Evolutionary conservation across 2,797 vertebrate species (phyloP).

Genomic region (Potorous gilbertii): DNA sequence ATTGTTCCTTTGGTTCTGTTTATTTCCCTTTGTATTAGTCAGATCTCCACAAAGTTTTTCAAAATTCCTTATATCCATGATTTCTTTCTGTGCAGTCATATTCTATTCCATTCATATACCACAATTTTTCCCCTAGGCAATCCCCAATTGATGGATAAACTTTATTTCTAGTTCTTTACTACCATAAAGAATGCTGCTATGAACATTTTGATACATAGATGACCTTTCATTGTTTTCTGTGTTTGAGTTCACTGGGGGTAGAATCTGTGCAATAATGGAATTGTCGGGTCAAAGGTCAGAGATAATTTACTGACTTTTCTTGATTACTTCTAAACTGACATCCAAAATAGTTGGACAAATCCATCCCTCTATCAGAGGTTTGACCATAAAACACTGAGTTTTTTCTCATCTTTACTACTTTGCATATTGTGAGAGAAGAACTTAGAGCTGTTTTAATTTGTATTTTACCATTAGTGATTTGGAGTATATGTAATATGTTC

Average conservation of each 20-base stretch:
- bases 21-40: background rate
- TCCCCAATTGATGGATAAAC: background rate
- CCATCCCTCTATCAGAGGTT: background rate
- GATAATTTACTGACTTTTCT: too few species aligned
- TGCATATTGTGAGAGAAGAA: background rate
- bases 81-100: background rate
- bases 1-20: background rate
- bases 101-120: background rate
- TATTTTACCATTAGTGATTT: background rate
- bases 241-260: too few species aligned
- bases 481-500: background rate
- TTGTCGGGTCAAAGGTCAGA: too few species aligned
- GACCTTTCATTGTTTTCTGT: too few species aligned
- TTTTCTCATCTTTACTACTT: too few species aligned
- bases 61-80: background rate
- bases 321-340: background rate
- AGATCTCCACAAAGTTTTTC: background rate
- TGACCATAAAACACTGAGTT: too few species aligned
- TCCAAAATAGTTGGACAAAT: background rate
- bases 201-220: background rate
- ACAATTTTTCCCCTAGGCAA: background rate
- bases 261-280: too few species aligned
- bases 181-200: background rate
- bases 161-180: background rate
- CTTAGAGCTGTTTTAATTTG: background rate